A percentile compares a stretch with the other conserved stretches of the same genome.
These are phyloP conservation scores for Phlogophora meticulosa DNA, from an alignment of 2,888 invertebrate species.

Conservation along the genomic window DNA sequence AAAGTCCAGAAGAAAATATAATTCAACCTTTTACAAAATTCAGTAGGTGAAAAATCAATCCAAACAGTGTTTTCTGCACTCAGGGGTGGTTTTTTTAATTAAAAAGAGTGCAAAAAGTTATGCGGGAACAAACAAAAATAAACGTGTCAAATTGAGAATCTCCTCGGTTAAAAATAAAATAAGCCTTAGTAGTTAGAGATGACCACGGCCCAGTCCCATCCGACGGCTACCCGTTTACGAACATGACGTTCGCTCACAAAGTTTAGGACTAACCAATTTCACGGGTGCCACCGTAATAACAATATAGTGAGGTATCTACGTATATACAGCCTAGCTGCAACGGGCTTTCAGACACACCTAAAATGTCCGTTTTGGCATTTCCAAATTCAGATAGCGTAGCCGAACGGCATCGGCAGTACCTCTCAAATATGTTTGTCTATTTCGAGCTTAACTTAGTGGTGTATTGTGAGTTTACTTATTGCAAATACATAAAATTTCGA, in stretches of 20 bases:
- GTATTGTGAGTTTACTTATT: not conserved
- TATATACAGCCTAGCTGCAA: not conserved
- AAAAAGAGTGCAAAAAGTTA: too few relatives aligned
- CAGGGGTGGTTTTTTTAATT: too few relatives aligned
- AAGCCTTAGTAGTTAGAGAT: too few relatives aligned
- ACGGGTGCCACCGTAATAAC: not conserved
- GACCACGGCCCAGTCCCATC: too few relatives aligned
- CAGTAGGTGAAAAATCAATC: too few relatives aligned
- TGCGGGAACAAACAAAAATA: too few relatives aligned
- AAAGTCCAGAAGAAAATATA: too few relatives aligned
- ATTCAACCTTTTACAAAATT: too few relatives aligned
- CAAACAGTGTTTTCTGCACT: too few relatives aligned
- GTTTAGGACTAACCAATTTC: not conserved
- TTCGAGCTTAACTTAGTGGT: not conserved
- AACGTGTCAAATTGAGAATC: too few relatives aligned
- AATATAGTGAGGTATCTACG: not conserved
- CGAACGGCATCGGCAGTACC: not conserved
- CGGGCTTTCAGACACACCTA: constrained; percentile 16
- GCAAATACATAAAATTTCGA: not conserved
- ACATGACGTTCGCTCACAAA: not conserved
- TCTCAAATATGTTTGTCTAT: constrained; percentile 18
- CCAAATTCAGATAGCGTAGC: not conserved
- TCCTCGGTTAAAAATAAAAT: too few relatives aligned
- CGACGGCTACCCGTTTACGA: not conserved
- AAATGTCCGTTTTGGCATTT: constrained; percentile 32